Evolutionary conservation across 2,797 vertebrate genomes (phyloP), one percentile per base, ranked within the genome.

Genomic region (Tragopan temminckii): DNA sequence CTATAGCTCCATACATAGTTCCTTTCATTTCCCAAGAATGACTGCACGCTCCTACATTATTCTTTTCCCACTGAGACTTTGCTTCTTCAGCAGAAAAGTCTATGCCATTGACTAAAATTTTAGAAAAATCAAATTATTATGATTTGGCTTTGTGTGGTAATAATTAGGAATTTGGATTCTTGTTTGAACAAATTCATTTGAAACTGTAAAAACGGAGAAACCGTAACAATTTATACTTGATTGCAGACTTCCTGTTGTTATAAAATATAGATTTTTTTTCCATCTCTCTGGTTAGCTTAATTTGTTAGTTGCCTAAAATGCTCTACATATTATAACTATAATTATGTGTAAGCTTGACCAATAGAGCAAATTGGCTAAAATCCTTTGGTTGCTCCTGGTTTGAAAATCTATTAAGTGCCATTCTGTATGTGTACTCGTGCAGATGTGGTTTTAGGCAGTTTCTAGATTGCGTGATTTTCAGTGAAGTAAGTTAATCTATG

Each of bases 401-500:
- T 74, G 35, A 89, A 69, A 33, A 48, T 57, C 24, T 27, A 57
- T 27, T 72, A 52, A 77, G 61, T 0, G 2, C 10, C 80, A 62
- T 67, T 80, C 35, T 77, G 29, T 13, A 1, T n/a, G 38, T 7
- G 4, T 46, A 18, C 18, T 87, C 58, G 43, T 61, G 53, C 61
- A 86, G 62, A 74, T 93, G 83, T 80, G 72, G 15, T 20, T 91
- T 89, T 79, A 89, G 80, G 77, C 70, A 68, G n/a, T 76, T 91
- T 94, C 92, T 93, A 46, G 77, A 92, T 95, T 80, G 85, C 52
- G 59, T 36, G 64, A 69, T 75, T 97, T 88, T 53, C 79, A 91
- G 91, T 81, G 64, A 86, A 91, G 71, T 68, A 57, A 88, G 20
- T 94, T 83, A 93, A 96, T 96, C 83, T 94, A 20, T 70, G 74